Conservation (phyloP, 1,140 invertebrate species). For the Drosophila oshimai region DNA sequence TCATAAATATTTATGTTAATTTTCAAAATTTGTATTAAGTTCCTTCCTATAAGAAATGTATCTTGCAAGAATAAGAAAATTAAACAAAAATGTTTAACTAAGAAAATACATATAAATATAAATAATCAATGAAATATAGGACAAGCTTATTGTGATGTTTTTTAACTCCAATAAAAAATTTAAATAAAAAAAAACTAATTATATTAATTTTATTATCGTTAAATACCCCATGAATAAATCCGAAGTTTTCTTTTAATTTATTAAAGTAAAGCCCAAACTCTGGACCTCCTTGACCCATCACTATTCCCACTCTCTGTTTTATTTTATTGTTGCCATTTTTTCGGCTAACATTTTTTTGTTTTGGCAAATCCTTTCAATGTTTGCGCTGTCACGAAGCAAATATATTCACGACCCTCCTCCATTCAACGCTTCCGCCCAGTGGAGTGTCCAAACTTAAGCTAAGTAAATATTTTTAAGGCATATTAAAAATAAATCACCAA, state of each 20-base stretch:
- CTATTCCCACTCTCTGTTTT: background rate
- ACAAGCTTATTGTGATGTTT: too few relatives aligned
- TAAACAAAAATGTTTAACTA: background rate
- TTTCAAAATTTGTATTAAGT: too few relatives aligned
- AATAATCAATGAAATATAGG: too few relatives aligned
- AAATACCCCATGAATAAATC: too few relatives aligned
- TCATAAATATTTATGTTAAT: background rate
- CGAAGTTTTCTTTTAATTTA: background rate
- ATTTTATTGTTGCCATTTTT: slow-evolving; percentile 34
- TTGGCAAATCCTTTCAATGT: slow-evolving; percentile 78
- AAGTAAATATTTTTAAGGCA: slow-evolving; percentile 76
- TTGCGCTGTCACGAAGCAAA: slow-evolving; percentile 72
- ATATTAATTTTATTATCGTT: background rate
- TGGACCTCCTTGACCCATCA: slow-evolving; percentile 1
- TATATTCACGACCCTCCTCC: slow-evolving; percentile 27
- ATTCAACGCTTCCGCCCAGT: background rate
- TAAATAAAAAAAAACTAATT: too few relatives aligned
- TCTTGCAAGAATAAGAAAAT: background rate
- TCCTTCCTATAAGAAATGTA: too few relatives aligned
- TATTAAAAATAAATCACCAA: slow-evolving; percentile 78
- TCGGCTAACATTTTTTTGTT: slow-evolving; percentile 27
- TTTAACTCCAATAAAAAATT: too few relatives aligned
- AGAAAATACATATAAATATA: too few relatives aligned
- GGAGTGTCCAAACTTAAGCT: slow-evolving; percentile 52
- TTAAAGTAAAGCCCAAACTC: background rate